Base-by-base conservation (phyloP, 2,797 vertebrate species). In the Bovichtus variegatus region DNA sequence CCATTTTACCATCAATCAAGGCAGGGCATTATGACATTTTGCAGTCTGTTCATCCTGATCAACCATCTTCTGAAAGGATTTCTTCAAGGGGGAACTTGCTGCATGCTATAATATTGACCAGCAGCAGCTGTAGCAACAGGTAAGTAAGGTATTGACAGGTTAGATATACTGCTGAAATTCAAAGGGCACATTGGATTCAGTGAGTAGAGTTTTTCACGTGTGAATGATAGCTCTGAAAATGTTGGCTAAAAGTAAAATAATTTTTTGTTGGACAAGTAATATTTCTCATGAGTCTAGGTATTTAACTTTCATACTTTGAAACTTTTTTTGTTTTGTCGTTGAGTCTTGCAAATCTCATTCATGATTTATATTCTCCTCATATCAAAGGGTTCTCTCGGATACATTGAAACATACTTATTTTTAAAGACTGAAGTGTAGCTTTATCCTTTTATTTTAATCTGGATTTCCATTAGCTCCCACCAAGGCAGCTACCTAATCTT, bases 401-500 rank as follows among this genome's bases (percentile, higher is more conserved):
- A 78, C 73, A 70, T 83, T 62, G 58, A 81, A 78, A 75, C 11
- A 18, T 71, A 80, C 75, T 78, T 83, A 82, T 81, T 85, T 87
- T 83, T 74, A 86, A 86, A 71, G 65, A 74, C 38, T 54, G 31
- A 54, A 85, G 46, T 73, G 53, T 57, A 57, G 50, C 38, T 73
- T 83, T 75, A 81, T 83, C 54, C 57, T 80, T 81, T 77, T 80
- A 76, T 76, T 86, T 68, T 81, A 88, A 87, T 81, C 81, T 78
- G 62, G 65, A 82, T 71, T 65, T 16, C 58, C 44, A 71, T 82
- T 86, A 70, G 77, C 54, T 82, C 61, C 12, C 46, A 71, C n/a
- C 61, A 74, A 54, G 13, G 46, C 65, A 75, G 47, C 40, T 21
- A 55, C 54, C 29, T 82, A 80, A 83, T 81, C 78, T 74, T 66